Conservation (phyloP, 2,888 invertebrate genomes). For the Hipparchia semele region DNA sequence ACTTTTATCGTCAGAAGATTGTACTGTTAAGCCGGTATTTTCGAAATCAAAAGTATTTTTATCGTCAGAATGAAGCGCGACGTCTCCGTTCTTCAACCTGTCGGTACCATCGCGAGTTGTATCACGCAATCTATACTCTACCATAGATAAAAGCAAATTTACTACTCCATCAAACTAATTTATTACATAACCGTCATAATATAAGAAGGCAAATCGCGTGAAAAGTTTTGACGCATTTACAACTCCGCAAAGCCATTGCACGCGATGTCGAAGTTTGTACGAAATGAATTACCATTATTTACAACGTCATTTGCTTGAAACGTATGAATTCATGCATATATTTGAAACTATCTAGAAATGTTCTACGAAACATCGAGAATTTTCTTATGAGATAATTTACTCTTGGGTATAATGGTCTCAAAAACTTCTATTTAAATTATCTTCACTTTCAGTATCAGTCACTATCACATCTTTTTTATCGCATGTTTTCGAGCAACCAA, state of each 20-base stretch:
- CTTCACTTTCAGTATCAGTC: conserved; percentile 22
- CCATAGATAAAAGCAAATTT: conserved; percentile 30
- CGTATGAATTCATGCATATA: conserved; percentile 1
- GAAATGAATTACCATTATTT: conserved; percentile 25
- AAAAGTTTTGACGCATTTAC: conserved; percentile 36
- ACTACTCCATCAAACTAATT: conserved; percentile 19
- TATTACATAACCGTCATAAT: conserved; percentile 22
- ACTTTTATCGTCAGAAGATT: too few relatives aligned
- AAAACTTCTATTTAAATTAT: conserved; percentile 25
- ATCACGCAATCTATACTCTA: conserved; percentile 44
- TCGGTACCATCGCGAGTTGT: conserved; percentile 60
- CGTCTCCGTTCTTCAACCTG: conserved; percentile 51
- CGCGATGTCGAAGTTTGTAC: conserved; percentile 30
- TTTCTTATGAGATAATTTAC: not conserved
- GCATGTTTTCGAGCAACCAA: conserved; percentile 7
- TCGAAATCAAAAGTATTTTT: conserved; percentile 60
- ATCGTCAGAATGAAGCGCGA: conserved; percentile 55
- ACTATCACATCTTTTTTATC: conserved; percentile 18
- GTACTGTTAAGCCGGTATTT: conserved; percentile 21
- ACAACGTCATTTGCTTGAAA: conserved; percentile 8
- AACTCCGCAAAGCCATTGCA: conserved; percentile 31
- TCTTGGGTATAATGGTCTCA: not conserved
- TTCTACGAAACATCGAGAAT: not conserved
- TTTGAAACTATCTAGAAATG: not conserved
- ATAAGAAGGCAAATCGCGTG: conserved; percentile 37